Evolutionary conservation across 2,113 vertebrate species (phyloP), one percentile per base, ranked within the genome.

Genomic region (Blennius ocellaris): DNA sequence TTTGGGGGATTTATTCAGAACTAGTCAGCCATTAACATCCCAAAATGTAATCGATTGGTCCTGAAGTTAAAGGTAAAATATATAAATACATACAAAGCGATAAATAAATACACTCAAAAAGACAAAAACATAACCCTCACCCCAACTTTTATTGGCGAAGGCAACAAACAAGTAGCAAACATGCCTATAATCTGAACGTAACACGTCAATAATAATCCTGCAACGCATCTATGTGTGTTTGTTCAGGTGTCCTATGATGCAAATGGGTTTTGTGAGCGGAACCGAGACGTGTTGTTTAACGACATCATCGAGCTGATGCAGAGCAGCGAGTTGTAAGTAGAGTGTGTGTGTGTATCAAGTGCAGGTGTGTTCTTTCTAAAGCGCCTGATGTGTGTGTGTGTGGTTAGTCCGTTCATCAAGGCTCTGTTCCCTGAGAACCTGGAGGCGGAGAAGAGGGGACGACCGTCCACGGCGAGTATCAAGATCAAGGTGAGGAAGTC

Each of bases 231-330:
- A 10, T 17, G 16, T 64, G 58, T 56, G 40, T 38, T 8, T 59
- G 57, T 69, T 43, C 56, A 96, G 95, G 95, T 96, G 12, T 95
- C 95, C 0, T 96, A 96, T 38, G 93, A 94, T 9, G 94, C 91
- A 52, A 86, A 70, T 3, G 95, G 95, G 1, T 95, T 96, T 81
- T 96, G 95, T 78, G 95, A 96, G 80, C 83, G 95, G 61, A 96
- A 96, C 85, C 88, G 95, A 37, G 95, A 96, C 11, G 95, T 96
- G 0, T 80, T 96, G 39, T 96, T 95, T 21, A 92, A 78, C 7
- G 95, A 96, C 86, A 95, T 96, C 69, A 95, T 96, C 6, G 94
- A 95, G 86, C 86, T 96, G 81, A 95, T 96, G 95, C 95, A 96
- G 86, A 93, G 94, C 93, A 95, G 95, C 47, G 94, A 95, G 79